Percentiles rank a stretch among this genome's conserved stretches.
Conservation (phyloP, 2,113 vertebrate species). For the Odocoileus virginianus region DNA sequence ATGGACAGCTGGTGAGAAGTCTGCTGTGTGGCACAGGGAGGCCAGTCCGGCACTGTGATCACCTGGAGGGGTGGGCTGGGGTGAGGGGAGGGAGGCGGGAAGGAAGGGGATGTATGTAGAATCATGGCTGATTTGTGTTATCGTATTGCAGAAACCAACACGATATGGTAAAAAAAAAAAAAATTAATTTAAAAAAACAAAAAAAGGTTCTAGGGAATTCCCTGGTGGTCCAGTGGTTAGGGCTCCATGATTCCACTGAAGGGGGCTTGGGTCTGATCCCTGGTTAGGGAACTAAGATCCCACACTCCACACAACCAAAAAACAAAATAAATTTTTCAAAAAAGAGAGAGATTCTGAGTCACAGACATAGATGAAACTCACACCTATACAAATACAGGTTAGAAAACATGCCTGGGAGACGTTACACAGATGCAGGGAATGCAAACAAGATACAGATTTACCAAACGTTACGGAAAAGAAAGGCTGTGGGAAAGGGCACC, state of each 20-base stretch:
- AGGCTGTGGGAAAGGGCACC: background rate
- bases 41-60: background rate
- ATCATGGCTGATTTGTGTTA: background rate
- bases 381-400: background rate
- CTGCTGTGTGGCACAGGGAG: background rate
- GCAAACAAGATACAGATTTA: background rate
- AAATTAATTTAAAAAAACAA: background rate
- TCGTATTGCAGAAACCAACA: background rate
- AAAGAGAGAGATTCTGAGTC: background rate
- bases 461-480: fast-evolving
- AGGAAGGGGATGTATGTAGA: background rate
- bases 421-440: fast-evolving
- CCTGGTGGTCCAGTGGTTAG: background rate
- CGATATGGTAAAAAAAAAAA: background rate
- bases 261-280: background rate
- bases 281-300: background rate
- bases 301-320: background rate
- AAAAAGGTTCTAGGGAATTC: background rate
- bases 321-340: background rate
- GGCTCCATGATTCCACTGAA: background rate
- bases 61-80: background rate
- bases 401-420: background rate
- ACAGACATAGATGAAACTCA: background rate
- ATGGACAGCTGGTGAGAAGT: background rate
- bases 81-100: background rate